A percentile compares a stretch with the other conserved stretches of the same genome.
Evolutionary conservation across 2,888 invertebrate genomes (phyloP).

Genomic region (Lutraria lutraria): DNA sequence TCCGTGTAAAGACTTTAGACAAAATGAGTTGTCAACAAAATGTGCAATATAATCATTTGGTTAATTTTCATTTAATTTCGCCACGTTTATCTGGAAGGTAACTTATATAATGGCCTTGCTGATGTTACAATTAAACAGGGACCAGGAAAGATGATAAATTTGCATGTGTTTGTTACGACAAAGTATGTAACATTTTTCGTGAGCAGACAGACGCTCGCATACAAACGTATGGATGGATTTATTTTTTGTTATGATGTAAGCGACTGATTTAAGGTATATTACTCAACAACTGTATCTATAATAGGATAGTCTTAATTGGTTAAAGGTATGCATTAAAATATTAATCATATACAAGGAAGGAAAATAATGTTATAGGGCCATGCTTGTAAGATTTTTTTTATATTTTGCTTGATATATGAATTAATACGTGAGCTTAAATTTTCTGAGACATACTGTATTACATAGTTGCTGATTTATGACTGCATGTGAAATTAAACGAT

Average conservation of each 20-base stretch:
- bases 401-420: neutral
- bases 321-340: neutral
- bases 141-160: neutral
- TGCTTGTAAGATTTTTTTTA: neutral
- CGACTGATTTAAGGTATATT: conserved; percentile 13
- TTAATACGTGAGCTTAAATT: neutral
- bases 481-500: no score
- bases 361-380: neutral
- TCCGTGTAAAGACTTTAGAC: neutral
- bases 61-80: neutral
- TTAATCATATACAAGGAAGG: neutral
- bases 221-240: conserved; percentile 5
- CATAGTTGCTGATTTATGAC: neutral
- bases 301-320: conserved; percentile 1
- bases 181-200: conserved; percentile 7
- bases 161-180: neutral
- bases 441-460: neutral
- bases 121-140: neutral
- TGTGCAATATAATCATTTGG: neutral
- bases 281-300: neutral
- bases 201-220: neutral
- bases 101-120: neutral
- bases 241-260: conserved; percentile 3
- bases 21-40: conserved; percentile 7
- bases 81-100: neutral